Evolutionary conservation across 2,888 invertebrate genomes (phyloP).

Genomic region (Drosophila flavopinicola): DNA sequence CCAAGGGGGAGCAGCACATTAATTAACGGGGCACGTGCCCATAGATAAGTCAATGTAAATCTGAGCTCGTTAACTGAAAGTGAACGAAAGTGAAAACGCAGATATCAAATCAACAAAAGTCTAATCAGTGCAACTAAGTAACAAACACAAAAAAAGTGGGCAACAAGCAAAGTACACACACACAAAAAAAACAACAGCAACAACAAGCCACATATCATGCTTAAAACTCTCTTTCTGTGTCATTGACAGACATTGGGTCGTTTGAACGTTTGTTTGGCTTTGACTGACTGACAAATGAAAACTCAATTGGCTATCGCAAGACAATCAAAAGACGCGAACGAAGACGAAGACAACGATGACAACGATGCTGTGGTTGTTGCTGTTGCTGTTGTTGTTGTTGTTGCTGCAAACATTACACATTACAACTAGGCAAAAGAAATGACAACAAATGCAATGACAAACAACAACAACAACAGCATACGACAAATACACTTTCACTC

Average conservation of each 20-base stretch:
- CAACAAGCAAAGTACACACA: constrained; percentile 60
- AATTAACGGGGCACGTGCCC: constrained; percentile 51
- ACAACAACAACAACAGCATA: constrained; percentile 32
- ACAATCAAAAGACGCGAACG: constrained; percentile 73
- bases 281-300: constrained; percentile 76
- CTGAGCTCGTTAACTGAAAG: constrained; percentile 60
- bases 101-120: constrained; percentile 62
- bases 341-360: constrained; percentile 46
- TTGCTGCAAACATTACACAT: constrained; percentile 68
- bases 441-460: constrained; percentile 65
- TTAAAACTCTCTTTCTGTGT: constrained; percentile 76
- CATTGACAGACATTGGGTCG: constrained; percentile 74
- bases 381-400: constrained; percentile 35
- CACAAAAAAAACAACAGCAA: constrained; percentile 38
- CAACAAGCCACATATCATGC: constrained; percentile 70
- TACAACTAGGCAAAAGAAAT: constrained; percentile 72
- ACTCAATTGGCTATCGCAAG: constrained; percentile 79
- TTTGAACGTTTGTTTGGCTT: constrained; percentile 42
- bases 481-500: constrained; percentile 78
- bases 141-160: constrained; percentile 36
- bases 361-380: constrained; percentile 36
- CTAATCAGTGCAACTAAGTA: constrained; percentile 64
- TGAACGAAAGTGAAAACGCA: constrained; percentile 63
- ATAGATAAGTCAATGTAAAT: constrained; percentile 58
- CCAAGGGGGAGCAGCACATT: neutral